These are phyloP conservation scores for Pseudobourletiella spinata DNA, from an alignment of 1,140 invertebrate species.

Conservation along the genomic window DNA sequence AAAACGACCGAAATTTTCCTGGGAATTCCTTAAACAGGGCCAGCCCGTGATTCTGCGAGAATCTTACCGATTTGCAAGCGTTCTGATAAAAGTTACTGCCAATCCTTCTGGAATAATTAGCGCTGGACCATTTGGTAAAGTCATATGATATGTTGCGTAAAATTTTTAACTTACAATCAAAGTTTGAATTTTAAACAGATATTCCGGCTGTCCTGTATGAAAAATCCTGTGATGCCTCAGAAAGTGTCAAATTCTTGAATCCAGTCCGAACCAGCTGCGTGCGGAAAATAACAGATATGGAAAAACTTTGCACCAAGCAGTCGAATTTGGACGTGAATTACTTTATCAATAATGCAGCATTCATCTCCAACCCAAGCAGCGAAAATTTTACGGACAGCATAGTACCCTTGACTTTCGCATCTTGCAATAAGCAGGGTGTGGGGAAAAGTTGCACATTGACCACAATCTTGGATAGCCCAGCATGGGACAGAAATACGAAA, in stretches of 20 bases:
- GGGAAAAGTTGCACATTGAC: background rate
- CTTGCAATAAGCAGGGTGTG: background rate
- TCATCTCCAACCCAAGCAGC: slow-evolving; percentile 10
- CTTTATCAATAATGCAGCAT: background rate
- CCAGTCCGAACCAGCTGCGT: background rate
- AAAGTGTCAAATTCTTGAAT: slow-evolving; percentile 24
- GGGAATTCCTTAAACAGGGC: background rate
- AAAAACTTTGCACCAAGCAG: background rate
- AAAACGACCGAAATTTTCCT: slow-evolving; percentile 18
- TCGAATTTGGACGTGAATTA: slow-evolving; percentile 5
- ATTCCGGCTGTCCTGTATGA: slow-evolving; percentile 20
- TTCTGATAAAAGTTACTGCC: background rate
- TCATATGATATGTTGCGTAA: background rate
- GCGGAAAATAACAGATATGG: background rate
- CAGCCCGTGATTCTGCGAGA: background rate
- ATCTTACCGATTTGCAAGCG: slow-evolving; percentile 20
- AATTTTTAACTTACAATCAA: too few species aligned
- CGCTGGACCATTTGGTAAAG: background rate
- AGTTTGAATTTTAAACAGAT: slow-evolving; percentile 10
- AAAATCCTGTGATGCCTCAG: slow-evolving; percentile 6
- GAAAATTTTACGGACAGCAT: background rate
- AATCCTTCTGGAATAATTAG: background rate
- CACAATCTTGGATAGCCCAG: background rate
- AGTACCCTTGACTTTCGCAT: background rate
- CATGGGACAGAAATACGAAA: slow-evolving; percentile 33